Percentiles rank a stretch among this genome's conserved stretches.
phyloP scores from a whole-genome alignment of 2,888 invertebrate genomes.

The Macaria liturata region DNA sequence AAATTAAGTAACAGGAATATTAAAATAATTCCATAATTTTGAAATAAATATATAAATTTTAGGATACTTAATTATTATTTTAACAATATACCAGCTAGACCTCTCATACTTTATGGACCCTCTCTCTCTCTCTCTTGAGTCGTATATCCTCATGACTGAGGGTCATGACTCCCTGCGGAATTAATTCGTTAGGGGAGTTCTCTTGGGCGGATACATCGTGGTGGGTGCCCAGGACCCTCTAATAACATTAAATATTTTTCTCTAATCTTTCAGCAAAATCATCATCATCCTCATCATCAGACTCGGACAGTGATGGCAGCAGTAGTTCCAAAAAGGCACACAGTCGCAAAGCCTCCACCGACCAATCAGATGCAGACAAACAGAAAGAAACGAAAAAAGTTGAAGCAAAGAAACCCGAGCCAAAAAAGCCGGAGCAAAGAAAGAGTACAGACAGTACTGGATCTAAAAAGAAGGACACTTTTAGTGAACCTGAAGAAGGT shows the following conservation, averaged over 20 bases:
- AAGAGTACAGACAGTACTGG: constrained; percentile 68
- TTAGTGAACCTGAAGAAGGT: constrained; percentile 93
- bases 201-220: too few relatives aligned
- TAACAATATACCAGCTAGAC: too few relatives aligned
- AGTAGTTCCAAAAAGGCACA: constrained; percentile 65
- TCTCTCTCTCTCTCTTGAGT: too few relatives aligned
- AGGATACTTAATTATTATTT: too few relatives aligned
- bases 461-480: constrained; percentile 76
- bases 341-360: constrained; percentile 63
- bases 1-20: too few relatives aligned
- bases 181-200: too few relatives aligned
- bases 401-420: constrained; percentile 41
- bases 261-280: constrained; percentile 54
- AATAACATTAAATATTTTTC: background rate
- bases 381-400: constrained; percentile 65
- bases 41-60: too few relatives aligned
- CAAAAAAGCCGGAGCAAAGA: constrained; percentile 63
- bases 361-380: constrained; percentile 62
- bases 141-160: too few relatives aligned
- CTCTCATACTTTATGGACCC: too few relatives aligned
- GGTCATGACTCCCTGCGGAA: too few relatives aligned
- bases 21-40: too few relatives aligned
- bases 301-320: constrained; percentile 74
- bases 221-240: too few relatives aligned
- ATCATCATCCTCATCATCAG: constrained; percentile 81